Conservation (phyloP, 2,113 vertebrate species). For the Cacatua alba region DNA sequence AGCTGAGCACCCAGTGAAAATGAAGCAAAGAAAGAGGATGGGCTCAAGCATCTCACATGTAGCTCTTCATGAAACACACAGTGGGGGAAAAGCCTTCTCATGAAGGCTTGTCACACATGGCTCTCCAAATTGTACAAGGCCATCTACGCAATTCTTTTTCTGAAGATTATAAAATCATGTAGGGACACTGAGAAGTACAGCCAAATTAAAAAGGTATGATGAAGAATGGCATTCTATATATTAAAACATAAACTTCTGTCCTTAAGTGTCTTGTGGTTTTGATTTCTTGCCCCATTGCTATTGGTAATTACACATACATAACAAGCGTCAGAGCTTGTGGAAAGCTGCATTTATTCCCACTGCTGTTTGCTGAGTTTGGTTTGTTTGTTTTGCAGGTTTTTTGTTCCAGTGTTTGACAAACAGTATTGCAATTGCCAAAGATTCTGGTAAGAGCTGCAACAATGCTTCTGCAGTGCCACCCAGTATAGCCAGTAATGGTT, state of each 20-base stretch:
- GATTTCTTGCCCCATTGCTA: background rate
- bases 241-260: background rate
- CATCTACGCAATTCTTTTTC: background rate
- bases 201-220: background rate
- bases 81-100: background rate
- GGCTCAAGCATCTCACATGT: background rate
- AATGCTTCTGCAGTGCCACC: background rate
- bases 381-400: background rate
- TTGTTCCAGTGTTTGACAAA: background rate
- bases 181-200: background rate
- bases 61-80: accelerated
- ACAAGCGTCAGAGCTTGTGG: background rate
- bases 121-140: background rate
- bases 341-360: background rate
- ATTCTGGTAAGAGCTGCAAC: background rate
- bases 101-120: background rate
- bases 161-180: background rate
- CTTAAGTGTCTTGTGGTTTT: too few relatives aligned
- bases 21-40: background rate
- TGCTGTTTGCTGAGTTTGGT: background rate
- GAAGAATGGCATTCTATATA: background rate
- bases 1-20: background rate
- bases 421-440: background rate
- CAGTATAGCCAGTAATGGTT: background rate
- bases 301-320: background rate